Percentiles rank a stretch among this genome's conserved stretches.
These are phyloP conservation scores for Oxygymnocypris stewartii DNA, from an alignment of 2,113 vertebrate genomes.

Conservation along the genomic window DNA sequence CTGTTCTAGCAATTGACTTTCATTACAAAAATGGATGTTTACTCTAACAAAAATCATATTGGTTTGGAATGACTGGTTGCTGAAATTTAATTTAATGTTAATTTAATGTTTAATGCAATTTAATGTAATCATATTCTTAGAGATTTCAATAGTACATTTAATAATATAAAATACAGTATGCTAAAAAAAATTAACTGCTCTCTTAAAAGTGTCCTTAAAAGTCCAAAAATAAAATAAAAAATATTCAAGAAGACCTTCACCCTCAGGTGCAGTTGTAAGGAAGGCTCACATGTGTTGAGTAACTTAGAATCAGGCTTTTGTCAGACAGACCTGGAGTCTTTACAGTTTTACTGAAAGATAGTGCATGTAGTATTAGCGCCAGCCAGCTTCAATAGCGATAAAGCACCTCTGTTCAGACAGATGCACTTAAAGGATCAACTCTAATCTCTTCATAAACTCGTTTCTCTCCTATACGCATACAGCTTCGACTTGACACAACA, in stretches of 20 bases:
- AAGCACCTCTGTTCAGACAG: slow-evolving; percentile 43
- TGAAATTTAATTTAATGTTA: background rate
- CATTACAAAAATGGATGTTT: background rate
- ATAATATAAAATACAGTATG: background rate
- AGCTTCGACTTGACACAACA: slow-evolving; percentile 21
- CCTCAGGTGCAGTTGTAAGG: slow-evolving; percentile 4
- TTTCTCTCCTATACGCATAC: slow-evolving; percentile 36
- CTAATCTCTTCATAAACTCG: slow-evolving; percentile 41
- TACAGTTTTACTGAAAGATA: slow-evolving; percentile 37
- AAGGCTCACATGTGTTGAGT: slow-evolving; percentile 1
- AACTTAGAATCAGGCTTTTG: background rate
- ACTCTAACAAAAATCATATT: background rate
- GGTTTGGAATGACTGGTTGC: background rate
- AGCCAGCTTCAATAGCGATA: slow-evolving; percentile 45
- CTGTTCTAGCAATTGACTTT: background rate
- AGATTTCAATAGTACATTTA: background rate
- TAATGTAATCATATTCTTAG: background rate
- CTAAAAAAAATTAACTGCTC: background rate
- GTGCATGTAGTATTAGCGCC: slow-evolving; percentile 4
- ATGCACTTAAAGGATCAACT: slow-evolving; percentile 54
- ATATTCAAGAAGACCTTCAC: slow-evolving; percentile 1
- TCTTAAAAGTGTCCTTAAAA: background rate
- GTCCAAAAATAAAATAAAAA: background rate
- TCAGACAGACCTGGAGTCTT: slow-evolving; percentile 20
- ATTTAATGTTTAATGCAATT: background rate